phyloP scores from a whole-genome alignment of 2,113 vertebrate genomes.

The Dicaeum eximium region DNA sequence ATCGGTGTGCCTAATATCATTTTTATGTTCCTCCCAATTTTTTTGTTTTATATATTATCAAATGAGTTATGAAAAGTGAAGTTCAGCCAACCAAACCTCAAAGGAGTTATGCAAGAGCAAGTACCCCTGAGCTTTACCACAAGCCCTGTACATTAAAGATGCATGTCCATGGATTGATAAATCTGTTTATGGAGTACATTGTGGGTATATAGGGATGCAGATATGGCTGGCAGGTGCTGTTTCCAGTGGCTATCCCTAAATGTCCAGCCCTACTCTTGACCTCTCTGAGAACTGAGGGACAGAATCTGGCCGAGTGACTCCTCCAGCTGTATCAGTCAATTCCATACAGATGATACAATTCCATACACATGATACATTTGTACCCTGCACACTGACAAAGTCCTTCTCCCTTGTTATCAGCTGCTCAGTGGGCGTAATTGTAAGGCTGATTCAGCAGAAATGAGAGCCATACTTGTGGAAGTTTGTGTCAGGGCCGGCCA shows the following conservation, averaged over 20 bases:
- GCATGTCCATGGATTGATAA: not conserved
- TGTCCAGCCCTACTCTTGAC: not conserved
- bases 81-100: slow-evolving; percentile 20
- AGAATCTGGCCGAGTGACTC: not conserved
- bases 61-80: not conserved
- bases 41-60: not conserved
- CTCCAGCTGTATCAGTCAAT: not conserved
- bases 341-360: not conserved
- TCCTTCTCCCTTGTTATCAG: not conserved
- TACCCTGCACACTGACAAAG: not conserved
- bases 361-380: not conserved
- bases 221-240: not conserved
- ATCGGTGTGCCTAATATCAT: not conserved
- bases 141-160: not conserved
- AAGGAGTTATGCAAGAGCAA: not conserved
- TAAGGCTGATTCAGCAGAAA: slow-evolving; percentile 26
- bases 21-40: not conserved
- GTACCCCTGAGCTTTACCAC: not conserved
- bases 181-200: not conserved
- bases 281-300: not conserved
- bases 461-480: not conserved
- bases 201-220: not conserved
- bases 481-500: not conserved
- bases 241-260: not conserved
- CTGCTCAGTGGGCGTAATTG: not conserved